phyloP scores from a whole-genome alignment of 2,888 invertebrate species.

The Thymelicus sylvestris region DNA sequence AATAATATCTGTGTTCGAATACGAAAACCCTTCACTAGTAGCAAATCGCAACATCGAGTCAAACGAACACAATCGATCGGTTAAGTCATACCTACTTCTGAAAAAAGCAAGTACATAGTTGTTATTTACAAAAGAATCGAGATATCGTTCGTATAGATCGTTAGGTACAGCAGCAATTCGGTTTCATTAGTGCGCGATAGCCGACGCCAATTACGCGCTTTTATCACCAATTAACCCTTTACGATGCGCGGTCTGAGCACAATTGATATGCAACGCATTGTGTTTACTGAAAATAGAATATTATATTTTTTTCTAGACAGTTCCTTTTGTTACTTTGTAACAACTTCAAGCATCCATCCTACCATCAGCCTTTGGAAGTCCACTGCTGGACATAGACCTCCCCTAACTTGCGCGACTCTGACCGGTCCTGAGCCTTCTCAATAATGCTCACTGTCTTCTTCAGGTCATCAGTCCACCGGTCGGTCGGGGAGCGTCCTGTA shows the following conservation, averaged over 20 bases:
- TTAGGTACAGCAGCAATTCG: conserved; percentile 62
- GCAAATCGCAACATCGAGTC: not conserved
- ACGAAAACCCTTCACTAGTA: no score
- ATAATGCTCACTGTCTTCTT: no score
- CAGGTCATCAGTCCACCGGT: no score
- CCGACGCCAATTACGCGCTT: conserved; percentile 69
- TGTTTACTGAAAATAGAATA: conserved; percentile 45
- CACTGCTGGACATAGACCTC: no score
- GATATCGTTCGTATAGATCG: conserved; percentile 62
- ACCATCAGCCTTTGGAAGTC: no score
- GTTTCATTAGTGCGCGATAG: conserved; percentile 76
- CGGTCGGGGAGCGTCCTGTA: no score
- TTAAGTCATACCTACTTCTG: not conserved
- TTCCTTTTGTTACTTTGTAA: not conserved
- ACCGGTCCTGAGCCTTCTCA: no score
- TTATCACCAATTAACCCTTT: conserved; percentile 78
- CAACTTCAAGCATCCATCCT: no score
- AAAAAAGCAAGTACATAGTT: not conserved
- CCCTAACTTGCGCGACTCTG: no score
- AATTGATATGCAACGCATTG: conserved; percentile 52
- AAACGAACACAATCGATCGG: not conserved
- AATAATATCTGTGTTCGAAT: no score
- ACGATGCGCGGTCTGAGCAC: conserved; percentile 63
- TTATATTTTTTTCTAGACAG: not conserved
- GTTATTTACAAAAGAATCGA: conserved; percentile 36